A percentile compares a stretch with the other conserved stretches of the same genome.
phyloP scores from a whole-genome alignment of 1,140 invertebrate genomes.

The Achatina immaculata region DNA sequence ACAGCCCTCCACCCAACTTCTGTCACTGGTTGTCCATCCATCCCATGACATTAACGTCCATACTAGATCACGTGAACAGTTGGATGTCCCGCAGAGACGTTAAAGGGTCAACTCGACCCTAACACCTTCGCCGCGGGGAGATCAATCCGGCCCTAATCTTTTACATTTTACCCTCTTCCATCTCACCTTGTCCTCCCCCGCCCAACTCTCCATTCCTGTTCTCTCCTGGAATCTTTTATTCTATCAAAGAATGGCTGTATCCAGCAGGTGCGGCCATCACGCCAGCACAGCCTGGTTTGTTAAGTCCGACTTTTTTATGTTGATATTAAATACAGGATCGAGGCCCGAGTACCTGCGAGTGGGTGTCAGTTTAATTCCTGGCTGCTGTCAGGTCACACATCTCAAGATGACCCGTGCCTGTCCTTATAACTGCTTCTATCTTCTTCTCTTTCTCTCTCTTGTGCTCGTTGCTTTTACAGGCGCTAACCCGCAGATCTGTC shows the following conservation, averaged over 20 bases:
- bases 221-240: neutral
- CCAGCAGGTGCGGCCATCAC: neutral
- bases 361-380: slow-evolving; percentile 11
- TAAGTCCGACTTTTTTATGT: slow-evolving; percentile 1
- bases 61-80: neutral
- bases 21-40: too few relatives aligned
- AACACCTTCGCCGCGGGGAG: neutral
- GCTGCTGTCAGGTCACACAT: slow-evolving; percentile 10
- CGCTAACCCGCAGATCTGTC: too few relatives aligned
- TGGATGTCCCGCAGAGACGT: neutral
- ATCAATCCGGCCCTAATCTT: neutral
- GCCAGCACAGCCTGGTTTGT: slow-evolving; percentile 1
- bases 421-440: neutral
- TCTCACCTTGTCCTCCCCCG: neutral
- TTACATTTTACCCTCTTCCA: neutral
- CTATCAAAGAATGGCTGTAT: neutral
- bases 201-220: neutral
- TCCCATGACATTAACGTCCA: too few relatives aligned
- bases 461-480: too few relatives aligned
- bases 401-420: slow-evolving; percentile 14
- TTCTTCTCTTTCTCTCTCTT: neutral
- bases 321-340: slow-evolving; percentile 16
- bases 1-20: too few relatives aligned
- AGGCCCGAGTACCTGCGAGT: neutral
- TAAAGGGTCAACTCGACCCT: neutral